Evolutionary conservation across 2,113 vertebrate species (phyloP).

Genomic region (Sprattus sprattus): DNA sequence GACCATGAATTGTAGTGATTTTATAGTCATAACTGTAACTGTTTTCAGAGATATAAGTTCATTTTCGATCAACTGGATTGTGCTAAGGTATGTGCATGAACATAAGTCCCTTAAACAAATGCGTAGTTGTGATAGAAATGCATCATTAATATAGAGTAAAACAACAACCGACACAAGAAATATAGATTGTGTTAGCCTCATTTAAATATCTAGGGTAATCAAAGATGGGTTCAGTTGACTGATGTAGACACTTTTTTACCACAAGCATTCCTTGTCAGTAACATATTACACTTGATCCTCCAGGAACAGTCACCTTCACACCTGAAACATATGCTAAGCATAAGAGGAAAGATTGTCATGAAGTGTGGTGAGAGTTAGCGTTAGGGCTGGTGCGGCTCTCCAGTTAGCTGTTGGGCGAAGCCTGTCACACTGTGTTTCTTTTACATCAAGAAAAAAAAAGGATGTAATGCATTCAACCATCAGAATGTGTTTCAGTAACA

Average conservation of each 20-base stretch:
- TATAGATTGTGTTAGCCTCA: background rate
- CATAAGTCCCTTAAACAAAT: too few relatives aligned
- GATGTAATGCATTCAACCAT: background rate
- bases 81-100: too few relatives aligned
- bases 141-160: background rate
- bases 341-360: background rate
- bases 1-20: too few relatives aligned
- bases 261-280: background rate
- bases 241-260: background rate
- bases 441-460: background rate
- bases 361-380: background rate
- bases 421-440: background rate
- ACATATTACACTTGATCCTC: constrained; percentile 9
- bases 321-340: background rate
- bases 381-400: background rate
- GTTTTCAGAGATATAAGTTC: too few relatives aligned
- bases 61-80: too few relatives aligned
- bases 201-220: background rate
- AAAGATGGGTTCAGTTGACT: background rate
- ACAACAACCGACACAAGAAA: background rate
- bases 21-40: too few relatives aligned
- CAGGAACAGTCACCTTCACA: background rate
- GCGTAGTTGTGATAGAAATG: too few relatives aligned
- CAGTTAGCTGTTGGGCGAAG: background rate
- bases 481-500: constrained; percentile 3